A percentile compares a stretch with the other conserved stretches of the same genome.
These are phyloP conservation scores for Marronus borbonicus DNA, from an alignment of 2,888 invertebrate species.

Conservation along the genomic window DNA sequence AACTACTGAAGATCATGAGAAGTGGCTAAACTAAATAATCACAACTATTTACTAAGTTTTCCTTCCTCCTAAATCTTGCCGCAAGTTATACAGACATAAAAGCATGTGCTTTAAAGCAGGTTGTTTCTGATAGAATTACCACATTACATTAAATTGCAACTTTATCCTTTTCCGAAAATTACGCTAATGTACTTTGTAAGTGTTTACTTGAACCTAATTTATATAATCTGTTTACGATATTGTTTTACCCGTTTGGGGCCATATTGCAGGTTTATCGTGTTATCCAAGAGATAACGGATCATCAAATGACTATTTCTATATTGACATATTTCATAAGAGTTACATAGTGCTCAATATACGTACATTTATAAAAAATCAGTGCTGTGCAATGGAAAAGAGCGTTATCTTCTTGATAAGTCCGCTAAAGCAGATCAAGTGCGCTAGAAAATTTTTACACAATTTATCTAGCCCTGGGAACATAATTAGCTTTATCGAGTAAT, in stretches of 20 bases:
- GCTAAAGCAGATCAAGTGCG: neutral
- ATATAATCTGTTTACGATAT: slow-evolving; percentile 13
- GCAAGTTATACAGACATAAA: too few relatives aligned
- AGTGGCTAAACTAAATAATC: too few relatives aligned
- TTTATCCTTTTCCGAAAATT: neutral
- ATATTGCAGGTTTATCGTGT: slow-evolving; percentile 22
- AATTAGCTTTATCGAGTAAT: too few relatives aligned
- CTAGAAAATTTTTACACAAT: neutral
- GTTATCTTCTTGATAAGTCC: neutral
- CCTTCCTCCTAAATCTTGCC: too few relatives aligned
- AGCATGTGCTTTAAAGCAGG: too few relatives aligned
- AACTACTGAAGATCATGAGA: too few relatives aligned
- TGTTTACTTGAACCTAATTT: slow-evolving; percentile 4
- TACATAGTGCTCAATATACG: neutral
- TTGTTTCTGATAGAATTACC: too few relatives aligned
- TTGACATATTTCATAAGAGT: slow-evolving; percentile 1
- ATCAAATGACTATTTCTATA: slow-evolving; percentile 27
- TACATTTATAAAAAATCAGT: slow-evolving; percentile 9
- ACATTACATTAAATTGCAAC: too few relatives aligned
- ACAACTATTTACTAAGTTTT: too few relatives aligned
- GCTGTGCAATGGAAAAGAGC: slow-evolving; percentile 3
- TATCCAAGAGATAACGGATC: neutral
- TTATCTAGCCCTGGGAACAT: too few relatives aligned
- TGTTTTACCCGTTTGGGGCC: neutral
- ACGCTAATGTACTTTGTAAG: neutral